Conservation (phyloP, 2,888 invertebrate genomes). For the Conus canariensis region DNA sequence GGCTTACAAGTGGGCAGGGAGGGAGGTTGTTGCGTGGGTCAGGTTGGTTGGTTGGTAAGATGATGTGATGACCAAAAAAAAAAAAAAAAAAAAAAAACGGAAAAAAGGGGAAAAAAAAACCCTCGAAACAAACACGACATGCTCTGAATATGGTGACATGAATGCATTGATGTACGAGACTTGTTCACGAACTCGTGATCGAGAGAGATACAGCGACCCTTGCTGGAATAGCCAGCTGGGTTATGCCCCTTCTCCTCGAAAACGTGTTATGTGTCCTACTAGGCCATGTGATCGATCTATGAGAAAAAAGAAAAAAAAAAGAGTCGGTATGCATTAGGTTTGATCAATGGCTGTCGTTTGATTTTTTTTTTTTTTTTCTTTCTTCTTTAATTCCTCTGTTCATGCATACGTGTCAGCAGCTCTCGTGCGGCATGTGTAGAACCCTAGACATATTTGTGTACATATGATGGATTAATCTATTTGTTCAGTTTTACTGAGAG, state of each 20-base stretch:
- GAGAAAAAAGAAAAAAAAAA: neutral
- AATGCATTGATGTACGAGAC: neutral
- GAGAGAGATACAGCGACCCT: neutral
- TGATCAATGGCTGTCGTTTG: constrained; percentile 32
- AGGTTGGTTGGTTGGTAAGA: too few relatives aligned
- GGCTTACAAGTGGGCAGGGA: too few relatives aligned
- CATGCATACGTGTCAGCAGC: constrained; percentile 29
- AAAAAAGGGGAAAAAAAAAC: neutral
- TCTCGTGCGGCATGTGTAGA: constrained; percentile 46
- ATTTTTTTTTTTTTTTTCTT: neutral
- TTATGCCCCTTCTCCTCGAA: neutral
- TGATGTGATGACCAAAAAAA: neutral
- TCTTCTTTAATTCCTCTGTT: constrained; percentile 3
- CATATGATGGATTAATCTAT: constrained; percentile 56
- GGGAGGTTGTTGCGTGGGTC: neutral
- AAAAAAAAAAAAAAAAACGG: neutral
- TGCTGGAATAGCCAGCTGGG: too few relatives aligned
- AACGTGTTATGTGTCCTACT: neutral
- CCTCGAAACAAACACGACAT: neutral
- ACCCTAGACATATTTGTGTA: constrained; percentile 55
- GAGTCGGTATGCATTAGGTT: neutral
- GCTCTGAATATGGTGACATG: neutral
- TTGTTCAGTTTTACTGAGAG: constrained; percentile 54
- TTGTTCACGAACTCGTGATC: neutral
- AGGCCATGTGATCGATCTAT: constrained; percentile 13